Evolutionary conservation across 2,888 invertebrate species (phyloP).

Genomic region (Hedya salicella): DNA sequence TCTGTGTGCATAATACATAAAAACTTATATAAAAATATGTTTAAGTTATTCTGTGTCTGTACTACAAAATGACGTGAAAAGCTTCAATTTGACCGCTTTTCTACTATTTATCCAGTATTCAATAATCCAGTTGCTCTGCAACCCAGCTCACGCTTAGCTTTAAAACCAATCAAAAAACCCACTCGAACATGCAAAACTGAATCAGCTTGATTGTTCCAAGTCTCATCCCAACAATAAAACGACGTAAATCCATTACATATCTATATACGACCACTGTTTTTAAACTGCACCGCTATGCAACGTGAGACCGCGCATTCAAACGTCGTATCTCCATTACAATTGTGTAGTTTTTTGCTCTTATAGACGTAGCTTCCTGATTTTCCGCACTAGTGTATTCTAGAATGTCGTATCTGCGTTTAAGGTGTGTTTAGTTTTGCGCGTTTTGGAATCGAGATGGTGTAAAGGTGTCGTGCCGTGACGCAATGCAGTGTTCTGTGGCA

Average conservation of each 20-base stretch:
- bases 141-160: not conserved
- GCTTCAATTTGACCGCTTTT: not conserved
- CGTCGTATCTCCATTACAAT: not conserved
- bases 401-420: not conserved
- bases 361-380: not conserved
- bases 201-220: slow-evolving; percentile 10
- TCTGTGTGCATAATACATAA: too few relatives aligned
- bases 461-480: slow-evolving; percentile 24
- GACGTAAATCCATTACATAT: not conserved
- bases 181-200: slow-evolving; percentile 25
- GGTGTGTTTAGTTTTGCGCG: not conserved
- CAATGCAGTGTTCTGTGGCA: slow-evolving; percentile 19
- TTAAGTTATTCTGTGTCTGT: too few relatives aligned
- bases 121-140: not conserved
- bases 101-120: too few relatives aligned
- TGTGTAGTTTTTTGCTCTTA: not conserved
- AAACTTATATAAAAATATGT: too few relatives aligned
- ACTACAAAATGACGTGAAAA: too few relatives aligned
- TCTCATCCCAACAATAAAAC: not conserved
- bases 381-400: not conserved
- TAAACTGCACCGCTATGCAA: not conserved
- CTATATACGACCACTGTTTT: not conserved
- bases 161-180: slow-evolving; percentile 19
- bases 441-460: not conserved
- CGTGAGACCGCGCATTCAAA: not conserved